A percentile compares a stretch with the other conserved stretches of the same genome.
Conservation (phyloP, 2,797 vertebrate genomes). For the Myotis planiceps region DNA sequence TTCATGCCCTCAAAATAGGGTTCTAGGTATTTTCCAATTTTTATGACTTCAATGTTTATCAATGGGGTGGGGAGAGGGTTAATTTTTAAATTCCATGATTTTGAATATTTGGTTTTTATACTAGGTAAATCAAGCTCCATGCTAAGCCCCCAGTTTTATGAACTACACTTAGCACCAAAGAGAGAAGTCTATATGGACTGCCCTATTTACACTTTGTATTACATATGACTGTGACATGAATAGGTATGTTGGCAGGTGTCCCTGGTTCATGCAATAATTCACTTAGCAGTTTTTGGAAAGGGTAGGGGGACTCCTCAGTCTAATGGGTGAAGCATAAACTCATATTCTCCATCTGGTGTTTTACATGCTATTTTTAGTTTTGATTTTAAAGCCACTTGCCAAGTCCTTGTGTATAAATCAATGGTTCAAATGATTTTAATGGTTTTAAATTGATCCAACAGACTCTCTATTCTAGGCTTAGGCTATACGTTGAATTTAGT, state of each 20-base stretch:
- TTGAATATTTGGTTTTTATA: neutral
- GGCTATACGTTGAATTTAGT: neutral
- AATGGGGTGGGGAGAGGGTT: neutral
- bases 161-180: neutral
- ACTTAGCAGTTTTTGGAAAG: neutral
- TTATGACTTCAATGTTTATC: neutral
- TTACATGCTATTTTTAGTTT: neutral
- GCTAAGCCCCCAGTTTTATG: neutral
- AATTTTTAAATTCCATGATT: neutral
- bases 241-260: neutral
- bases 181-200: neutral
- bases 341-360: neutral
- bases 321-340: neutral
- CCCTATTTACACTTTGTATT: fast-evolving
- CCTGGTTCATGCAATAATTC: neutral
- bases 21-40: neutral
- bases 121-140: neutral
- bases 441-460: neutral
- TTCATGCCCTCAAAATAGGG: neutral
- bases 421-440: neutral
- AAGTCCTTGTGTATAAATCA: slow-evolving; percentile 1
- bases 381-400: slow-evolving; percentile 16
- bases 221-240: fast-evolving
- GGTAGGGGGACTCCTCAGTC: neutral
- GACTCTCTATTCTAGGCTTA: neutral